These are phyloP conservation scores for Mythimna impura DNA, from an alignment of 2,888 invertebrate genomes.

Conservation along the genomic window DNA sequence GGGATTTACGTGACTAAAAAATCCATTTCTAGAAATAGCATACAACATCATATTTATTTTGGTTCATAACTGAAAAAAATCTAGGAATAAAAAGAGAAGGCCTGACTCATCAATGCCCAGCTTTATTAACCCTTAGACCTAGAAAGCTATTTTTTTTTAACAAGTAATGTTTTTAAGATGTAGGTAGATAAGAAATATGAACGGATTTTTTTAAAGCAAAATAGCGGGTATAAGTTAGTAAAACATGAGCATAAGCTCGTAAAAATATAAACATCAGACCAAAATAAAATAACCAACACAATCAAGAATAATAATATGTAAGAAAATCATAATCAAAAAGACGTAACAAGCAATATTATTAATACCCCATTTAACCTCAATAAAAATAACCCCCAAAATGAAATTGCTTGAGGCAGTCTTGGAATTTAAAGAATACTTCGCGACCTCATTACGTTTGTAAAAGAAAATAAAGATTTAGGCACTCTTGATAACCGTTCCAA, in stretches of 20 bases:
- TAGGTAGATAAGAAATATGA: too few species aligned
- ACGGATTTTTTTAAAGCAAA: too few species aligned
- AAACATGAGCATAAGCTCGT: background rate
- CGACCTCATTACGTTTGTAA: slow-evolving; percentile 38
- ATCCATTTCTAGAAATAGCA: background rate
- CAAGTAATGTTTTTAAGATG: too few species aligned
- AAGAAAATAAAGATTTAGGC: slow-evolving; percentile 31
- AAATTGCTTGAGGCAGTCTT: slow-evolving; percentile 34
- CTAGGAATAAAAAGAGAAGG: too few species aligned
- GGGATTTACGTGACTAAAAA: background rate
- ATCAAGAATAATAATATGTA: slow-evolving; percentile 1
- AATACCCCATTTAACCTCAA: slow-evolving; percentile 29
- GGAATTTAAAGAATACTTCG: slow-evolving; percentile 39
- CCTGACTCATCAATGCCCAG: too few species aligned
- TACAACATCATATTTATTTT: background rate
- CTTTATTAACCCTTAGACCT: too few species aligned
- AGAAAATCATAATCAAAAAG: background rate
- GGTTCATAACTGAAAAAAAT: background rate
- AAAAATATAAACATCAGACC: background rate
- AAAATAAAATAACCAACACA: slow-evolving; percentile 9
- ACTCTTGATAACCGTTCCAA: slow-evolving; percentile 30
- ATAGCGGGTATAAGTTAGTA: background rate
- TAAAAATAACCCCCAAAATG: slow-evolving; percentile 30
- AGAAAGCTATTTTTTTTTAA: too few species aligned
- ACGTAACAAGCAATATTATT: slow-evolving; percentile 28